Evolutionary conservation across 2,113 vertebrate species (phyloP), one percentile per base, ranked within the genome.

Genomic region (Zonotrichia leucophrys): DNA sequence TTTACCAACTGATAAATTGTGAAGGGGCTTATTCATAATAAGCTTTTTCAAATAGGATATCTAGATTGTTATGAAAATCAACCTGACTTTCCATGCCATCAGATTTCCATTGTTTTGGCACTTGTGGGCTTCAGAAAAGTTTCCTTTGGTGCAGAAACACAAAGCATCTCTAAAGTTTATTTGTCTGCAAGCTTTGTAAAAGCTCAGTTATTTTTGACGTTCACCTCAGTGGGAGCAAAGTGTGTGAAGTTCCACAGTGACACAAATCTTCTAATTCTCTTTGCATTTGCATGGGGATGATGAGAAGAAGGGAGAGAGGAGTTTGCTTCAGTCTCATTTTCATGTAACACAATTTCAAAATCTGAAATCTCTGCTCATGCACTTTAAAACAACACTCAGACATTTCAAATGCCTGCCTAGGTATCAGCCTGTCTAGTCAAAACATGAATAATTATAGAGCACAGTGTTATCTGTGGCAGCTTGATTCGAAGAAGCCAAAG

Each of bases 41-140:
- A 60, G 18, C 2, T 21, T 75, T 83, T 78, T 67, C 73, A 39
- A 73, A 55, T n/a, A 33, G 35, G 15, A 4, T 87, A 37, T 69
- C n/a, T 79, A 41, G 13, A 81, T 15, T 24, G 31, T 84, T 15
- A 7, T 37, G 59, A 84, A 55, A 88, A 85, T 72, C 22, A 62
- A 55, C 39, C 24, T 74, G 52, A 24, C 21, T 86, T 83, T 12
- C 25, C 20, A 4, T 35, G 17, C 52, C 15, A 25, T 64, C 17
- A 47, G 27, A 46, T 76, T 73, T 69, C 52, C 9, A 10, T 69
- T 94, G 39, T 77, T 87, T 87, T 70, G 30, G 11, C 64, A 73
- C 49, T 68, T 0, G 0, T 42, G 22, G 12, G 11, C 11, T 11
- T 87, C 3, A 4, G 2, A 39, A 44, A 46, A 79, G 37, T 47